phyloP scores from a whole-genome alignment of 2,888 invertebrate genomes.

The Erynnis tages region DNA sequence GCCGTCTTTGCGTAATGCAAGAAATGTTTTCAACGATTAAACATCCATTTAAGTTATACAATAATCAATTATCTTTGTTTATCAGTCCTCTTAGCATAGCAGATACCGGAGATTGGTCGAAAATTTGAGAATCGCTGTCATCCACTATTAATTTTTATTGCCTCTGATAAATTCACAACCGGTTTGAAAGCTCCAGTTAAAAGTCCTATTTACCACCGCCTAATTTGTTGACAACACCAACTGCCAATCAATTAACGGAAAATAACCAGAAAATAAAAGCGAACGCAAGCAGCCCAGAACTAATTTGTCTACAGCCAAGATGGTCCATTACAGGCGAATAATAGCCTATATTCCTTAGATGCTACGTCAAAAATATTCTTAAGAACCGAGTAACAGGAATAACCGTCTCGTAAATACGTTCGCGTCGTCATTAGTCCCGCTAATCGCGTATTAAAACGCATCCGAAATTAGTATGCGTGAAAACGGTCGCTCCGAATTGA shows the following conservation, averaged over 20 bases:
- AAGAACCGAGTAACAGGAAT: constrained; percentile 35
- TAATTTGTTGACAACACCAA: constrained; percentile 39
- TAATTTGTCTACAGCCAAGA: constrained; percentile 42
- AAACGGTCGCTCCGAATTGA: constrained; percentile 43
- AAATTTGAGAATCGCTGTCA: no score
- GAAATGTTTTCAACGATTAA: no score
- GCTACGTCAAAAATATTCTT: constrained; percentile 41
- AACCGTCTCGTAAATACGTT: constrained; percentile 55
- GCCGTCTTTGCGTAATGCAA: no score
- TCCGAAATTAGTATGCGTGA: constrained; percentile 49
- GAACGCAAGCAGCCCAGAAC: constrained; percentile 27
- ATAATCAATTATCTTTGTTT: no score
- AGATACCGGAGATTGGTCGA: no score
- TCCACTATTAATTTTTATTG: constrained; percentile 36
- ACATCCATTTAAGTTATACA: no score
- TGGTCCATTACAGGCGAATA: constrained; percentile 31
- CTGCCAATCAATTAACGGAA: constrained; percentile 40
- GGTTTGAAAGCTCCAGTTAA: constrained; percentile 32
- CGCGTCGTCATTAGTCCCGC: constrained; percentile 48
- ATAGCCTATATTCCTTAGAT: constrained; percentile 36
- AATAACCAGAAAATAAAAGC: constrained; percentile 30
- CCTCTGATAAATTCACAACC: constrained; percentile 36
- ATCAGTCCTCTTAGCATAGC: constrained; percentile 30
- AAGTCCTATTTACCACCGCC: constrained; percentile 33
- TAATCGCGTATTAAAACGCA: constrained; percentile 55